Conservation (phyloP, 1,140 invertebrate species). For the Nephila pilipes region DNA sequence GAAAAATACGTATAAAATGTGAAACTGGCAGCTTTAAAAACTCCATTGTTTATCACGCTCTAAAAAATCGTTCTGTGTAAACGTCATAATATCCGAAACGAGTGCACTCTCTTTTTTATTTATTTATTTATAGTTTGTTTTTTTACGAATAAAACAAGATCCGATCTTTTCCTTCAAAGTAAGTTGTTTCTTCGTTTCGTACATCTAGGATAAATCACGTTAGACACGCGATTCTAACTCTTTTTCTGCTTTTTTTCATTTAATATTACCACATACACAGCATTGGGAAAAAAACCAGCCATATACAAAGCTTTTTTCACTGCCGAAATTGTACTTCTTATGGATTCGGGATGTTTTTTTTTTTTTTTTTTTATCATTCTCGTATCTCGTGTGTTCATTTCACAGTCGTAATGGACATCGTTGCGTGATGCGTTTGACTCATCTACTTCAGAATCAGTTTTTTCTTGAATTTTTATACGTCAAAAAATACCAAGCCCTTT, state of each 20-base stretch:
- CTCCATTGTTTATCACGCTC: conserved; percentile 43
- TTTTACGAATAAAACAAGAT: conserved; percentile 54
- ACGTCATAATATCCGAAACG: conserved; percentile 41
- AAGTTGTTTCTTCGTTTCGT: conserved; percentile 19
- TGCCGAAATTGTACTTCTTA: neutral
- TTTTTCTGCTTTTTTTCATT: neutral
- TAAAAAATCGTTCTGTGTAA: conserved; percentile 35
- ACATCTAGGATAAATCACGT: conserved; percentile 42
- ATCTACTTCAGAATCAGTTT: conserved; percentile 4
- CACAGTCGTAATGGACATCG: conserved; percentile 26
- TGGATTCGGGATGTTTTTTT: neutral
- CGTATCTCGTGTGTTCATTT: neutral
- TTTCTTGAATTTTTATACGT: conserved; percentile 1
- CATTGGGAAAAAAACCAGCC: neutral
- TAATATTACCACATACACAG: conserved; percentile 18
- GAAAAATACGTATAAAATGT: conserved; percentile 40
- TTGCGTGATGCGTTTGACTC: conserved; percentile 13
- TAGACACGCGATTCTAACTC: conserved; percentile 51
- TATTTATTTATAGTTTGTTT: neutral
- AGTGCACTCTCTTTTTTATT: neutral
- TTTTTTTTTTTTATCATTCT: neutral
- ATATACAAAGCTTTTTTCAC: neutral
- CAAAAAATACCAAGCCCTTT: neutral
- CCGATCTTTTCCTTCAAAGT: conserved; percentile 52
- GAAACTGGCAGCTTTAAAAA: conserved; percentile 46